Base-by-base conservation (phyloP, 2,888 invertebrate species). In the Ectropis crepuscularia region DNA sequence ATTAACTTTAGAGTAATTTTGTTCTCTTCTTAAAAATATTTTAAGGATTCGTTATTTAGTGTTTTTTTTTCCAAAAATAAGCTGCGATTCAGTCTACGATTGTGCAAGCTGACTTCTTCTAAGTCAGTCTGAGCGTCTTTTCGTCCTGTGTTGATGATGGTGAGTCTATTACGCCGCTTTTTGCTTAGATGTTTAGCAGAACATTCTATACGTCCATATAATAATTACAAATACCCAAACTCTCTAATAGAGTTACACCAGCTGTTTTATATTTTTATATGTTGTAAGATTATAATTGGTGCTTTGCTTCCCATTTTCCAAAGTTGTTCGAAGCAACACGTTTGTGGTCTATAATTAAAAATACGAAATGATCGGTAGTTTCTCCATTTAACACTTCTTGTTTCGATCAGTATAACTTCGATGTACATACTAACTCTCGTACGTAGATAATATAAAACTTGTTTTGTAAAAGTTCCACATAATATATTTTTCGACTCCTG, bases 361-460 rank as follows among this genome's bases (percentile, higher is more conserved):
- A 72, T 74, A 76, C 68, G 66, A 71, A 76, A 73, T 38, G 74
- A 76, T 74, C 70, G 71, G 70, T 72, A 69, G 76, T 82, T 83
- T 83, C 80, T 77, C 76, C 74, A 75, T 72, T 84, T 82, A 79
- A 80, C 84, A 83, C 83, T 74, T 84, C 69, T 68, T 69, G 73
- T 77, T 78, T 71, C 59, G 60, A 65, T 58, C 65, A 70, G 69
- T 74, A 67, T 73, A 71, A 72, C 2, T n/a, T 10, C 11, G 7
- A 7, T 45, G 51, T 42, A n/a, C 11, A 37, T n/a, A 37, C 11
- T 53, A 46, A 39, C 53, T 28, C 10, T 9, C 6, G 5, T 59
- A 37, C 59, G 50, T 50, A n/a, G 12, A 47, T 38, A 10, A 39
- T 16, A 36, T 37, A 6, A 11, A 37, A 36, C 4, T 28, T 28